Evolutionary conservation across 2,888 invertebrate genomes (phyloP).

Genomic region (Drosophila bunnanda): DNA sequence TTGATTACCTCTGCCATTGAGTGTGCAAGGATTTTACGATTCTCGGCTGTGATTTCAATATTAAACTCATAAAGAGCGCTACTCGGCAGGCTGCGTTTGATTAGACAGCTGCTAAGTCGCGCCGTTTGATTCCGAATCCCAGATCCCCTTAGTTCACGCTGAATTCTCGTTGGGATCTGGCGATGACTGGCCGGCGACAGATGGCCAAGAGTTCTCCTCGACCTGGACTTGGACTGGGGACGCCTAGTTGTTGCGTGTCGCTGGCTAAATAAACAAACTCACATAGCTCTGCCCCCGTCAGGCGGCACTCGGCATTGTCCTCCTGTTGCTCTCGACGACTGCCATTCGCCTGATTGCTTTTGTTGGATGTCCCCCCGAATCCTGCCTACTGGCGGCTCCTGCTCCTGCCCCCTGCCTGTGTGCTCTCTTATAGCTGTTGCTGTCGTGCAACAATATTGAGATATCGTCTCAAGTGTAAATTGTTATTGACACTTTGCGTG

Average conservation of each 20-base stretch:
- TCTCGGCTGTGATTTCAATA: conserved; percentile 19
- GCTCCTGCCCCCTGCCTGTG: neutral
- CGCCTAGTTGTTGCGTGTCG: conserved; percentile 13
- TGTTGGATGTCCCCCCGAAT: conserved; percentile 4
- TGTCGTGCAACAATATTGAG: conserved; percentile 77
- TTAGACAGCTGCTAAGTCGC: conserved; percentile 24
- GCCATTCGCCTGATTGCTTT: conserved; percentile 37
- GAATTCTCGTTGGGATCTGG: conserved; percentile 15
- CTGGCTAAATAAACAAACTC: conserved; percentile 64
- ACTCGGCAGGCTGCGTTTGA: conserved; percentile 13
- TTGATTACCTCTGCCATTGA: conserved; percentile 22
- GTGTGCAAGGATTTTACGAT: conserved; percentile 16
- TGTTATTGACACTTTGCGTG: conserved; percentile 78
- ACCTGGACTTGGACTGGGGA: neutral
- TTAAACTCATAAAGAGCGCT: conserved; percentile 19
- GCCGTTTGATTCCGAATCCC: neutral
- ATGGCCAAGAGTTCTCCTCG: conserved; percentile 17
- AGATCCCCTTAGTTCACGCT: conserved; percentile 19
- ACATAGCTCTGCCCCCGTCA: conserved; percentile 12
- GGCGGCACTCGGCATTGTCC: conserved; percentile 16
- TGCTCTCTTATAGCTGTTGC: conserved; percentile 48
- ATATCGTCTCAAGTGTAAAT: conserved; percentile 81
- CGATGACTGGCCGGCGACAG: conserved; percentile 27
- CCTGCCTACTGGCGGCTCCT: neutral
- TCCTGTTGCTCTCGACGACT: conserved; percentile 32